Base-by-base conservation (phyloP, 2,888 invertebrate genomes). In the Opisthograptis luteolata region DNA sequence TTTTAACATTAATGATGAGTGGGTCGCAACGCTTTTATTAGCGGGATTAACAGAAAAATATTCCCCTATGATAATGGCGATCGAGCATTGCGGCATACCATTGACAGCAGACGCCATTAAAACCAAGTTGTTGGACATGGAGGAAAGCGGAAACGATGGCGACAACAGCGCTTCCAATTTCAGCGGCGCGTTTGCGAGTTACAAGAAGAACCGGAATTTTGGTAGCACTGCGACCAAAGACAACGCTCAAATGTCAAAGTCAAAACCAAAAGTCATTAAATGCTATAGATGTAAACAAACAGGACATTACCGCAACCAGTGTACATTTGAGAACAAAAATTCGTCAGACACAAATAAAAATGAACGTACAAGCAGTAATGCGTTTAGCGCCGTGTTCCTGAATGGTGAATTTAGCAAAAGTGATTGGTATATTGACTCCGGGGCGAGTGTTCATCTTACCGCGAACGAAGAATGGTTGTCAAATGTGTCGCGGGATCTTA, bases 1-100 rank as follows among this genome's bases (percentile, higher is more conserved):
- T 22, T 68, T 68, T 19, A 24, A 32, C 3, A 60, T 68, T 5
- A 55, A 48, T 28, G 66, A 66, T 27, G 57, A 66, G 19, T 68
- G 65, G 65, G 43, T 64, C 19, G 60, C 58, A 5, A 58, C 58
- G 31, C 49, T 65, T 19, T 39, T 66, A 24, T 25, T 61, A 12
- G 58, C 58, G 2, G 58, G 54, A 30, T 48, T 61, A 43, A 42
- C 43, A 5, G 55, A 57, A 8, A 34, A 37, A 28, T 57, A 35
- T 34, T 30, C 25, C 12, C 56, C 55, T 3, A 49, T 43, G 41
- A 53, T 53, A 12, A 43, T 34, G 27, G 43, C 34, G 6, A 41
- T 31, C 12, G 35, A 35, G 22, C 35, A 35, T 35, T 35, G 22
- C 0, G 35, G 35, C 2, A 35, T 35, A 12, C n/a, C 35, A 4